These are phyloP conservation scores for Athalia circularis DNA, from an alignment of 2,888 invertebrate genomes.

Conservation along the genomic window DNA sequence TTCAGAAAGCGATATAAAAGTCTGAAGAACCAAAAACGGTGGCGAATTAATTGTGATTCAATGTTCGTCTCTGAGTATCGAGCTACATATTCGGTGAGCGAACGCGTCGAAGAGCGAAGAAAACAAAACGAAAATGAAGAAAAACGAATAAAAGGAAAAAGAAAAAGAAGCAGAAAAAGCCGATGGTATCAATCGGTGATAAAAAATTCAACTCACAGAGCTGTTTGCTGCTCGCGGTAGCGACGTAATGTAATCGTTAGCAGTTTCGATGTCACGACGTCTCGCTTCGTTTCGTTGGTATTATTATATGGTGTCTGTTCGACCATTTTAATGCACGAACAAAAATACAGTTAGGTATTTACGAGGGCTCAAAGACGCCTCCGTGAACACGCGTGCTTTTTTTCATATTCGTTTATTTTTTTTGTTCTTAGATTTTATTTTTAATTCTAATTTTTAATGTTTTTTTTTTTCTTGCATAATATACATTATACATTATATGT, in stretches of 20 bases:
- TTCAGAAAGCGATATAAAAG: no score
- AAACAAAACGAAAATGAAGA: no score
- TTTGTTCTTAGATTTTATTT: not conserved
- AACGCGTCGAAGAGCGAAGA: no score
- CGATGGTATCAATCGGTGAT: constrained; percentile 32
- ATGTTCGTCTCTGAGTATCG: no score
- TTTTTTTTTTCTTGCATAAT: no score
- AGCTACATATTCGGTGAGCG: no score
- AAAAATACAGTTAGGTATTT: constrained; percentile 25
- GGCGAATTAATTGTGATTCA: no score
- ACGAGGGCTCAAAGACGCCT: constrained; percentile 9
- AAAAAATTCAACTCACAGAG: constrained; percentile 28
- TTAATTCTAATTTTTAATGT: not conserved
- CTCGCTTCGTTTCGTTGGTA: constrained; percentile 2
- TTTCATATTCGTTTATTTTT: not conserved
- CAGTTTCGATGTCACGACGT: constrained; percentile 20
- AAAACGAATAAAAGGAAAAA: not conserved
- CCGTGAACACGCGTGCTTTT: not conserved
- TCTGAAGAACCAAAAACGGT: no score
- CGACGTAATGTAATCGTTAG: constrained; percentile 22
- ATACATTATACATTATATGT: no score
- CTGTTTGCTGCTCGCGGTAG: not conserved
- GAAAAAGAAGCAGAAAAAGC: not conserved
- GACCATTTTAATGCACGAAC: constrained; percentile 5
- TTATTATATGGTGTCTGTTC: not conserved